These are phyloP conservation scores for Morbakka virulenta DNA, from an alignment of 30 jellyfish, hydroid and myxozoan species.

Conservation along the genomic window DNA sequence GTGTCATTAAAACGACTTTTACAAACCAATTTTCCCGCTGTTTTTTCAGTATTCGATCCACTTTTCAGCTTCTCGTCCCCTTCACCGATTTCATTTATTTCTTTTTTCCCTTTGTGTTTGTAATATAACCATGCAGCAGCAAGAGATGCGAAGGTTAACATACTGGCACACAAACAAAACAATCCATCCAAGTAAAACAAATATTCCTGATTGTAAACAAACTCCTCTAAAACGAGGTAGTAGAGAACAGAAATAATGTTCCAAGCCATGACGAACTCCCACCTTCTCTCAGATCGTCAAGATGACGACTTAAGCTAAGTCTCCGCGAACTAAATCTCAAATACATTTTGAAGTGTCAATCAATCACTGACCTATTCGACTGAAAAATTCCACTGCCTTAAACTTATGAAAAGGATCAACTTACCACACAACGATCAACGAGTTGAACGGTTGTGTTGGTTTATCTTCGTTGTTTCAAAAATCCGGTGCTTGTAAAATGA, in stretches of 20 bases:
- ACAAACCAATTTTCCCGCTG: too few species aligned
- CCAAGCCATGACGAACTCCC: not conserved
- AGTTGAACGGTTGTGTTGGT: not conserved
- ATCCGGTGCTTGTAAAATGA: too few species aligned
- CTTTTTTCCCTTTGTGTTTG: not conserved
- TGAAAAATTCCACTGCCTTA: not conserved
- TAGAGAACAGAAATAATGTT: not conserved
- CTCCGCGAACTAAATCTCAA: not conserved
- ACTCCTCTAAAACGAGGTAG: not conserved
- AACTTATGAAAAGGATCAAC: not conserved
- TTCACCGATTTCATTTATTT: not conserved
- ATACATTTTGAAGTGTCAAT: not conserved
- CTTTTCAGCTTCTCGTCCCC: too few species aligned
- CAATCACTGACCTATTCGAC: not conserved
- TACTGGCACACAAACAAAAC: not conserved
- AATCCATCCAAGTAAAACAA: not conserved
- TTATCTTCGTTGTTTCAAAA: not conserved
- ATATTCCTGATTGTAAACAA: not conserved
- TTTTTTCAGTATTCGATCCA: too few species aligned
- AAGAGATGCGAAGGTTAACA: not conserved
- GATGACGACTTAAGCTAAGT: not conserved
- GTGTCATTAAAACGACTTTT: too few species aligned
- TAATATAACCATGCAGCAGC: not conserved
- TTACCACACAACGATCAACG: not conserved
- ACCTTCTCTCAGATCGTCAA: not conserved